Evolutionary conservation across 2,113 vertebrate species (phyloP).

Genomic region (Piaya cayana): DNA sequence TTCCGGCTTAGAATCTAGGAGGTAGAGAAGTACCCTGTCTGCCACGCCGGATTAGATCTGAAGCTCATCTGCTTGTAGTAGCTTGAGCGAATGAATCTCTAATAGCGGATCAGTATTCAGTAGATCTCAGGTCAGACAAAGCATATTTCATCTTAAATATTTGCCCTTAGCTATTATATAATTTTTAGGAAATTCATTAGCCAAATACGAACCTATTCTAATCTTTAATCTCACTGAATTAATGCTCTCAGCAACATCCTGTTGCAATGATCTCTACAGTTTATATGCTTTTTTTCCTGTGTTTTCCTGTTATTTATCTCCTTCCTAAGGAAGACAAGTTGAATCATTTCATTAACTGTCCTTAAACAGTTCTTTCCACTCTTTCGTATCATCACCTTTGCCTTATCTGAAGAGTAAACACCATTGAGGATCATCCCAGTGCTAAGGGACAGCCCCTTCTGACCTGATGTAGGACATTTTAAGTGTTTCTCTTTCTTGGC

Average conservation of each 20-base stretch:
- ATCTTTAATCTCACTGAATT: slow-evolving; percentile 56
- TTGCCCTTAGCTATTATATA: slow-evolving; percentile 44
- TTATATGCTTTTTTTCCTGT: neutral
- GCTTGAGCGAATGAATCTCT: slow-evolving; percentile 37
- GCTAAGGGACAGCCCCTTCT: neutral
- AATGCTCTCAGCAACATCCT: slow-evolving; percentile 33
- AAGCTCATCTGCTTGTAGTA: slow-evolving; percentile 21
- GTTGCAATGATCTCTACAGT: neutral
- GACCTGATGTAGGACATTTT: neutral
- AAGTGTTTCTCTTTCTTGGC: neutral
- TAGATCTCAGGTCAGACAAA: slow-evolving; percentile 36
- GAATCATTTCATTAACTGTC: neutral
- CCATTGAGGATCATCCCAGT: neutral
- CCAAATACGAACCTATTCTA: slow-evolving; percentile 38
- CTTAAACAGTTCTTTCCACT: neutral
- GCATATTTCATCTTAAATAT: slow-evolving; percentile 45
- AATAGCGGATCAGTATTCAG: slow-evolving; percentile 35
- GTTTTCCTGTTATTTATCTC: neutral
- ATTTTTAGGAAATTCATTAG: slow-evolving; percentile 57
- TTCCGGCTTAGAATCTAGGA: neutral
- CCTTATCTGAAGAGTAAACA: neutral
- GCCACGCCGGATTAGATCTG: neutral
- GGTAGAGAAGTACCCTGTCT: neutral
- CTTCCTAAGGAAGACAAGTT: neutral
- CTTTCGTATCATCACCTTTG: neutral